Evolutionary conservation across 2,113 vertebrate species (phyloP), one percentile per base, ranked within the genome.

Genomic region (Oncorhynchus tshawytscha): DNA sequence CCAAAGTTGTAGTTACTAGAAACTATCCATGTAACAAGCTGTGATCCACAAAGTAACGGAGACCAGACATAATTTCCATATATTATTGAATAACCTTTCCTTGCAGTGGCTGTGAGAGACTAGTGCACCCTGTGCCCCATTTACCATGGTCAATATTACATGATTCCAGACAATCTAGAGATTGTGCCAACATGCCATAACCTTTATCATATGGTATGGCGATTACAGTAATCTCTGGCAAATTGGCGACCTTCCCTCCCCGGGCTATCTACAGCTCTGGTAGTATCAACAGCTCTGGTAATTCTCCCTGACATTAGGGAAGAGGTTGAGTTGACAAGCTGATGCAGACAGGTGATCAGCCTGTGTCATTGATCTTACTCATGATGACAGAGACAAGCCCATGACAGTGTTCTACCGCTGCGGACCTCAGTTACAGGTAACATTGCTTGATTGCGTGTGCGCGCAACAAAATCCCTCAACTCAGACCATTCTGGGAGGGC

Each of bases 51-150:
- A 78, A 74, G 81, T 71, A 77, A 81, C 16, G 76, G 75, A 72
- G 78, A 24, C 77, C 67, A 27, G 71, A 73, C 78, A 86, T 84
- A 0, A 89, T 90, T 89, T 89, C 80, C 89, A 91, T 89, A 82
- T 87, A 90, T 5, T 89, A 89, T 88, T 84, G 82, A 86, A 83
- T 90, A 86, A 88, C 86, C 85, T 91, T 90, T 90, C 60, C 75
- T 60, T 29, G 29, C 67, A 51, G 9, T 48, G 83, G 83, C 68
- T 27, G 54, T 27, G 62, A n/a, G 71, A 72, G 20, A 78, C 69
- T 66, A 7, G 74, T 60, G 48, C 57, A 62, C 73, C 70, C 71
- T 76, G 60, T 18, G 66, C 68, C 29, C 67, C 74, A 66, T 84
- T 84, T 82, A 84, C 86, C 90, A 5, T 54, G 82, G 82, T 15